phyloP scores from a whole-genome alignment of 37 sponge, comb jelly and placozoan species.

The Corticium candelabrum region DNA sequence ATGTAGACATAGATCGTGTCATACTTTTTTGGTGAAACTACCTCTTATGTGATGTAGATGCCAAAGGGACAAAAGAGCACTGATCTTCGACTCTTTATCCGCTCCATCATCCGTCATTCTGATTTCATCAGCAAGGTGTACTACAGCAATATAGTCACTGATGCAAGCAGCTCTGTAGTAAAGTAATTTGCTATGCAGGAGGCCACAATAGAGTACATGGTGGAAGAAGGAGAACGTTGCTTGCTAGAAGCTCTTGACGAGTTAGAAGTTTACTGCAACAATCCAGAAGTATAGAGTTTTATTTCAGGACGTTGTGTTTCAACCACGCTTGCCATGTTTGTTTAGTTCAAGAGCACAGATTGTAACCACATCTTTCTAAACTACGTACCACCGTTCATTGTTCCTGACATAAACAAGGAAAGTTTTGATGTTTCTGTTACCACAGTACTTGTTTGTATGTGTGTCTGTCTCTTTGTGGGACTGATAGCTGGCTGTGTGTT shows the following conservation, averaged over 20 bases:
- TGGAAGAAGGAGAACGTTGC: conserved; percentile 86
- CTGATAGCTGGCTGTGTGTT: no score
- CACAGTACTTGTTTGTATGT: neutral
- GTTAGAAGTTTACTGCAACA: conserved; percentile 75
- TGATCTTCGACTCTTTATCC: conserved; percentile 82
- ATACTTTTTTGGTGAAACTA: no score
- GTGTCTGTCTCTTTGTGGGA: neutral
- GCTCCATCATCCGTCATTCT: conserved; percentile 85
- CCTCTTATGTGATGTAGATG: no score
- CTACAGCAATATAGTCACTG: neutral
- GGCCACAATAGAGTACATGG: conserved; percentile 91
- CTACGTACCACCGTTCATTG: conserved; percentile 88
- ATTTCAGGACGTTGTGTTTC: neutral
- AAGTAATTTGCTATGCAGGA: no score
- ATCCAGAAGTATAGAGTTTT: conserved; percentile 28
- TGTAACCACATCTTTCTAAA: conserved; percentile 97
- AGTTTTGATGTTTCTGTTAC: neutral
- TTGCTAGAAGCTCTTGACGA: conserved; percentile 89
- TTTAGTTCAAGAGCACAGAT: conserved; percentile 62
- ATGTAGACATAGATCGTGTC: no score
- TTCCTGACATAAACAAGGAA: conserved; percentile 67
- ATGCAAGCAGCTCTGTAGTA: no score
- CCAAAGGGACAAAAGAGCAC: conserved; percentile 51
- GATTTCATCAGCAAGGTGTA: conserved; percentile 76
- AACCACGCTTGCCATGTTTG: neutral